A percentile compares a stretch with the other conserved stretches of the same genome.
Evolutionary conservation across 1,140 invertebrate species (phyloP).

Genomic region (Rhynchophorus ferrugineus): DNA sequence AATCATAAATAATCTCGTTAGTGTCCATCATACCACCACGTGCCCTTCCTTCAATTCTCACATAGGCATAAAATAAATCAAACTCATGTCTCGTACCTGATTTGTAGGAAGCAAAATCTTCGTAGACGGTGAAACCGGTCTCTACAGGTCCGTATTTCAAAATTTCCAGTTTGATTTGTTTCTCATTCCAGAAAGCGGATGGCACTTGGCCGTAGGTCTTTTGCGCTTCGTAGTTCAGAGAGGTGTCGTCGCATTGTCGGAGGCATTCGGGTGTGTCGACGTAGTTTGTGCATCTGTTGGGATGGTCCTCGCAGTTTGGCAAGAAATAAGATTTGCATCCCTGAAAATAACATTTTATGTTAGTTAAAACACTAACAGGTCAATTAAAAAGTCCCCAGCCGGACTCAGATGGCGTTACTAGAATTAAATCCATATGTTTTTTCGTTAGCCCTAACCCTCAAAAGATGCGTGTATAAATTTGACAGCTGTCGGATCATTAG

Average conservation of each 20-base stretch:
- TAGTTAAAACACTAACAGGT: too few species aligned
- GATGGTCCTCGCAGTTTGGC: constrained; percentile 57
- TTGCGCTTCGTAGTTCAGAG: constrained; percentile 47
- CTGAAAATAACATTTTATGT: constrained; percentile 33
- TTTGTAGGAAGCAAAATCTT: constrained; percentile 59
- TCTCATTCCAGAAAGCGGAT: constrained; percentile 54
- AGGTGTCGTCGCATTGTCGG: constrained; percentile 48
- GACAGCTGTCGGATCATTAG: too few species aligned
- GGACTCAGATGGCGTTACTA: too few species aligned
- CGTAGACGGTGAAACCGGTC: constrained; percentile 49
- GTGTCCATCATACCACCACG: too few species aligned
- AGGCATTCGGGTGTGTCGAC: constrained; percentile 32
- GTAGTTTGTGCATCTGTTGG: constrained; percentile 43
- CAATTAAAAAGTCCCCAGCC: too few species aligned
- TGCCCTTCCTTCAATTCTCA: too few species aligned
- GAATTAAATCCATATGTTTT: too few species aligned
- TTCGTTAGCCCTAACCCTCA: too few species aligned
- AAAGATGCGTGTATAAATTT: too few species aligned
- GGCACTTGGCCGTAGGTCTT: constrained; percentile 28
- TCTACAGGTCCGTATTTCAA: constrained; percentile 86
- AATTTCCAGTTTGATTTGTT: constrained; percentile 65
- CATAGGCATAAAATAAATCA: too few species aligned
- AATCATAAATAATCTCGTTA: too few species aligned
- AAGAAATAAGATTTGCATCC: constrained; percentile 48
- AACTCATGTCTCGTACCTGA: too few species aligned